These are phyloP conservation scores for Toxotes chatareus DNA, from an alignment of 2,113 vertebrate species.

Conservation along the genomic window DNA sequence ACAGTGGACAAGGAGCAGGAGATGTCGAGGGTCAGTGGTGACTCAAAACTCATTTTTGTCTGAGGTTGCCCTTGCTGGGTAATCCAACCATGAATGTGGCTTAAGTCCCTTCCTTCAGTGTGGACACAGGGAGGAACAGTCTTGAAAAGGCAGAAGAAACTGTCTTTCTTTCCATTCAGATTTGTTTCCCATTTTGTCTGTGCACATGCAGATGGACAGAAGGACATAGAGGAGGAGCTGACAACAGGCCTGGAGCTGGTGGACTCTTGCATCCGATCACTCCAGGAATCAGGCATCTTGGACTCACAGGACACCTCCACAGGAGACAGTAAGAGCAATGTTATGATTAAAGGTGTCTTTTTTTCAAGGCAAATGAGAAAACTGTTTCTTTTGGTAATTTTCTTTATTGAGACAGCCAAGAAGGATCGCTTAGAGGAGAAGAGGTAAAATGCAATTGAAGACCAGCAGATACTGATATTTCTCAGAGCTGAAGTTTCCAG, in stretches of 20 bases:
- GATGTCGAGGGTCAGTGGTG: background rate
- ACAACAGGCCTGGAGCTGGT: constrained; percentile 98
- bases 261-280: constrained; percentile 96
- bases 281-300: constrained; percentile 98
- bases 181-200: background rate
- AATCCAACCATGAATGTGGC: constrained; percentile 1
- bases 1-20: background rate
- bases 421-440: background rate
- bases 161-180: background rate
- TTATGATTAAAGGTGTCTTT: background rate
- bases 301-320: constrained; percentile 94
- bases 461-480: background rate
- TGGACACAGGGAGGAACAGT: background rate
- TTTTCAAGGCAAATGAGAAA: background rate
- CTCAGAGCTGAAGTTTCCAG: constrained; percentile 2
- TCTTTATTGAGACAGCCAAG: background rate
- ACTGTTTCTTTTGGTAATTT: background rate
- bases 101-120: background rate
- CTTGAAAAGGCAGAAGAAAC: background rate
- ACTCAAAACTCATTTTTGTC: background rate
- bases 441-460: constrained; percentile 11
- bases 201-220: constrained; percentile 91
- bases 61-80: background rate
- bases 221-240: constrained; percentile 98
- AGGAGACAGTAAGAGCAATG: constrained; percentile 90